Evolutionary conservation across 2,888 invertebrate genomes (phyloP), one percentile per base, ranked within the genome.

Genomic region (Sepiola atlantica): DNA sequence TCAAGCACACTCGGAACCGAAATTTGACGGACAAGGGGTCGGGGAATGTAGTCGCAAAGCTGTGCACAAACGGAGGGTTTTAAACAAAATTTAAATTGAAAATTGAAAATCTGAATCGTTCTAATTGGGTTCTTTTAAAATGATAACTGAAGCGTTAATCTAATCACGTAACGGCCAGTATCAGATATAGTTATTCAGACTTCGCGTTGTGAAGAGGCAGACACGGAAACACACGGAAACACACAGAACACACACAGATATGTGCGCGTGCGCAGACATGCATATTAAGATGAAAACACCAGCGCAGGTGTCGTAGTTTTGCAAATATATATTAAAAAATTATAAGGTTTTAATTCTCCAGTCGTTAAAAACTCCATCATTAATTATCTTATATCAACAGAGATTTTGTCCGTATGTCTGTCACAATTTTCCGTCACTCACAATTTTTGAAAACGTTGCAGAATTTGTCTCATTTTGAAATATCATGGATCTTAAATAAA

Each of bases 21-120:
- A 77, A 77, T 77, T 77, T 77, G 77, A 77, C 16, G 77, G 77
- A 77, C 45, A 77, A n/a, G 77, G n/a, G 77, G 77, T 6, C 10
- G 77, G 77, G 77, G 77, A 77, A 77, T 77, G 77, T 16, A 77
- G n/a, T 32, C 77, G n/a, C 16, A 77, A 77, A n/a, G 77, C n/a
- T 77, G 14, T 77, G 77, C 77, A 14, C n/a, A 21, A 77, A 77
- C 77, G 77, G 77, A 77, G n/a, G 14, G 77, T 77, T 77, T 45
- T 45, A 45, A 45, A 77, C n/a, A 77, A 77, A 77, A 77, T 77
- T 77, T n/a, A 77, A 77, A 77, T 77, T 77, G n/a, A 77, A 77
- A 77, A 77, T 32, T 77, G 3, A 77, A 77, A 77, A 77, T 77
- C n/a, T n/a, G 77, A 77, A 77, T 77, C n/a, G 77, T 77, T 77